Evolutionary conservation across 2,113 vertebrate genomes (phyloP).

Genomic region (Leptocoma aspasia): DNA sequence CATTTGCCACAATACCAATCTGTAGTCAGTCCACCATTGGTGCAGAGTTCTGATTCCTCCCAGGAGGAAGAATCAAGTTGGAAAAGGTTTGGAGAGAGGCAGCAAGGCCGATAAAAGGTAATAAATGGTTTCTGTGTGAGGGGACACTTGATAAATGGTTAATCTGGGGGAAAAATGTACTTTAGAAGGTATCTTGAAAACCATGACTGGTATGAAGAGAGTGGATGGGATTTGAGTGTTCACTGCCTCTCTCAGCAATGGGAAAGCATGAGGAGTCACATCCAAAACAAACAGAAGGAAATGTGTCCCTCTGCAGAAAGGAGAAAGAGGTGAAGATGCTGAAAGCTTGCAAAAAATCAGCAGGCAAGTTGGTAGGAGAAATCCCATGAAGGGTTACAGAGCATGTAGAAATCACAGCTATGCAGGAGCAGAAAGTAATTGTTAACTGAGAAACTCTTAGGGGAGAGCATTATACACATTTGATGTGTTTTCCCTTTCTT

Average conservation of each 20-base stretch:
- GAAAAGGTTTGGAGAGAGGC: not conserved
- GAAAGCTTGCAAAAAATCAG: not conserved
- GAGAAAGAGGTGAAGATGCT: not conserved
- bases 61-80: not conserved
- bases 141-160: not conserved
- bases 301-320: not conserved
- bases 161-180: not conserved
- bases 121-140: not conserved
- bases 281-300: not conserved
- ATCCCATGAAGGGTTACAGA: not conserved
- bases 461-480: not conserved
- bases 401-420: not conserved
- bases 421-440: not conserved
- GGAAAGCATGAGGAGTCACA: not conserved
- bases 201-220: not conserved
- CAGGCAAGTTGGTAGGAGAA: not conserved
- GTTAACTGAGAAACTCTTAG: not conserved
- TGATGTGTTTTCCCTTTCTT: not conserved
- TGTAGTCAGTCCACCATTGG: not conserved
- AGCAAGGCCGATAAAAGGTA: not conserved
- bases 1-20: fast-evolving
- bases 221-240: not conserved
- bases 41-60: not conserved
- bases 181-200: not conserved
- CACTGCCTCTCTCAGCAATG: not conserved